phyloP scores from a whole-genome alignment of 2,797 vertebrate genomes.

The Microctenopoma lineatum region DNA sequence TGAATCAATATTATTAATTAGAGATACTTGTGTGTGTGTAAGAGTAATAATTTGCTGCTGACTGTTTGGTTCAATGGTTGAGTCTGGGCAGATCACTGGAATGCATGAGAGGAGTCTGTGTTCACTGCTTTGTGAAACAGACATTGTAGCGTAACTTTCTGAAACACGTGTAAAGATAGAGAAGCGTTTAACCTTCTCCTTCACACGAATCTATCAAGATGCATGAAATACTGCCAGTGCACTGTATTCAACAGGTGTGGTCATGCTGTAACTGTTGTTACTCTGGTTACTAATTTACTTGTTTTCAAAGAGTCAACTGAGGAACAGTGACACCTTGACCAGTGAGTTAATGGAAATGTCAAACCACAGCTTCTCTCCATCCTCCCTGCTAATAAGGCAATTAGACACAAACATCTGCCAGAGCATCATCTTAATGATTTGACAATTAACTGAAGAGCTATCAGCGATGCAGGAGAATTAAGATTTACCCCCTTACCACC shows the following conservation, averaged over 20 bases:
- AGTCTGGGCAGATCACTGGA: neutral
- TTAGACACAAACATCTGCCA: constrained; percentile 58
- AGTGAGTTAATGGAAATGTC: constrained; percentile 35
- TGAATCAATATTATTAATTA: neutral
- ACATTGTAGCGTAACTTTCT: no score
- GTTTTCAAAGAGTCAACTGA: constrained; percentile 1
- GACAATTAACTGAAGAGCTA: constrained; percentile 65
- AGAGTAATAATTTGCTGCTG: no score
- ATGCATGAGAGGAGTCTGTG: no score
- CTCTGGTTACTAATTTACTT: no score
- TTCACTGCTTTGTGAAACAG: neutral
- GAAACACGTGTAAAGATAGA: no score
- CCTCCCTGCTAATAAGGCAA: constrained; percentile 49
- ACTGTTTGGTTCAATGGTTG: neutral
- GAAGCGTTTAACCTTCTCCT: neutral
- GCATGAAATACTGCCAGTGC: neutral
- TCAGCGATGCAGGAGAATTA: constrained; percentile 55
- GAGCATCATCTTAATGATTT: constrained; percentile 56
- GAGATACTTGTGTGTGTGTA: no score
- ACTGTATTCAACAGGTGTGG: constrained; percentile 3
- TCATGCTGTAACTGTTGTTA: neutral
- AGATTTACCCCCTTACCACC: neutral
- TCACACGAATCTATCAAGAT: no score
- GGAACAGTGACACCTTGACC: constrained; percentile 4
- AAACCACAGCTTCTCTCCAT: constrained; percentile 32